These are phyloP conservation scores for Sicus ferrugineus DNA, from an alignment of 2,888 invertebrate species.

Conservation along the genomic window DNA sequence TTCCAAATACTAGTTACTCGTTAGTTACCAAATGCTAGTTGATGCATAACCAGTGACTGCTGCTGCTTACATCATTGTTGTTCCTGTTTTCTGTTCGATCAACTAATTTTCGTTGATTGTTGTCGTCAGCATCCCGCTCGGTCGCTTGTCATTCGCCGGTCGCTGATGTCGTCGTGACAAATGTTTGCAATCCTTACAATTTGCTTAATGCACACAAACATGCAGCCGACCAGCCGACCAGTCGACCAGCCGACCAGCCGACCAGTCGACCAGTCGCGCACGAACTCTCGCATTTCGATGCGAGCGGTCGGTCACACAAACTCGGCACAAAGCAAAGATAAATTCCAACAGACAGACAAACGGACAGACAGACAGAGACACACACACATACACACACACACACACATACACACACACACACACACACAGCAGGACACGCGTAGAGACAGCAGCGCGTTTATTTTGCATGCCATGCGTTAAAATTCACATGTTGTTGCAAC, in stretches of 20 bases:
- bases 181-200: not conserved
- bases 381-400: constrained; percentile 18
- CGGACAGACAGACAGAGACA: constrained; percentile 15
- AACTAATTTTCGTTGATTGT: not conserved
- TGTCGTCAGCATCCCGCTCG: not conserved
- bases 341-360: not conserved
- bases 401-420: constrained; percentile 24
- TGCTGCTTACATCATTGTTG: too few relatives aligned
- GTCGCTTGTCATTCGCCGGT: not conserved
- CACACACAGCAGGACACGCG: constrained; percentile 26
- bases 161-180: not conserved
- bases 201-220: not conserved
- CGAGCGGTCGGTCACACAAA: not conserved
- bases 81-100: not conserved
- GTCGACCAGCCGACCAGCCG: too few relatives aligned
- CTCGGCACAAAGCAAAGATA: not conserved
- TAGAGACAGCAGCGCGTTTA: constrained; percentile 23
- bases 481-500: constrained; percentile 7
- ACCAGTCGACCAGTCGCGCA: too few relatives aligned
- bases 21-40: too few relatives aligned
- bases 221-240: too few relatives aligned
- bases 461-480: constrained; percentile 7
- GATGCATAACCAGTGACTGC: too few relatives aligned
- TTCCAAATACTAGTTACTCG: too few relatives aligned
- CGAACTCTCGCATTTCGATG: not conserved